Conservation (phyloP, 2,797 vertebrate genomes). For the Danio jaintianensis region DNA sequence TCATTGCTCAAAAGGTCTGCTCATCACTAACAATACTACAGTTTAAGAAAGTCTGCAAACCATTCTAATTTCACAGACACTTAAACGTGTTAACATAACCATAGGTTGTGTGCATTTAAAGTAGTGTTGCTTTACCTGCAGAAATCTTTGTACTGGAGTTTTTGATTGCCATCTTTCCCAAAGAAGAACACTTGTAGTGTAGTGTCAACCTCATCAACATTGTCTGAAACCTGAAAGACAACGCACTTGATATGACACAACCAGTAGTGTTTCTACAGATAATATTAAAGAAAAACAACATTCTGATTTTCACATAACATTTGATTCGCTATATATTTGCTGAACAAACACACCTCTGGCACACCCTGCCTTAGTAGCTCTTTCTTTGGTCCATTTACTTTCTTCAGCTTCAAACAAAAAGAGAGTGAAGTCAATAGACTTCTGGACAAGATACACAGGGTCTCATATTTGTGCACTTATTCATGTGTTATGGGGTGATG, state of each 20-base stretch:
- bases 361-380: slow-evolving; percentile 60
- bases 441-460: background rate
- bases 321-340: background rate
- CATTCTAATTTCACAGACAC: background rate
- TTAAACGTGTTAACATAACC: background rate
- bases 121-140: slow-evolving; percentile 76
- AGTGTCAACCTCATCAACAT: slow-evolving; percentile 79
- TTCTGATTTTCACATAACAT: slow-evolving; percentile 5
- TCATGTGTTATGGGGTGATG: background rate
- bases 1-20: background rate
- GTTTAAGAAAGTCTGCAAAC: background rate
- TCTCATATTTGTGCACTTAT: background rate
- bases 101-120: background rate
- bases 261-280: background rate
- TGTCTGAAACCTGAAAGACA: slow-evolving; percentile 75
- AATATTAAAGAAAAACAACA: background rate
- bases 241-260: background rate
- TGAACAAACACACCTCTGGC: slow-evolving; percentile 67
- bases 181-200: slow-evolving; percentile 93
- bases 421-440: slow-evolving; percentile 15
- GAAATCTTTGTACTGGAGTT: slow-evolving; percentile 89
- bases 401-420: slow-evolving; percentile 85
- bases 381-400: slow-evolving; percentile 89
- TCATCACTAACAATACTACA: background rate
- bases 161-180: slow-evolving; percentile 86